Conservation (phyloP, 2,797 vertebrate species). For the Gouania willdenowi region DNA sequence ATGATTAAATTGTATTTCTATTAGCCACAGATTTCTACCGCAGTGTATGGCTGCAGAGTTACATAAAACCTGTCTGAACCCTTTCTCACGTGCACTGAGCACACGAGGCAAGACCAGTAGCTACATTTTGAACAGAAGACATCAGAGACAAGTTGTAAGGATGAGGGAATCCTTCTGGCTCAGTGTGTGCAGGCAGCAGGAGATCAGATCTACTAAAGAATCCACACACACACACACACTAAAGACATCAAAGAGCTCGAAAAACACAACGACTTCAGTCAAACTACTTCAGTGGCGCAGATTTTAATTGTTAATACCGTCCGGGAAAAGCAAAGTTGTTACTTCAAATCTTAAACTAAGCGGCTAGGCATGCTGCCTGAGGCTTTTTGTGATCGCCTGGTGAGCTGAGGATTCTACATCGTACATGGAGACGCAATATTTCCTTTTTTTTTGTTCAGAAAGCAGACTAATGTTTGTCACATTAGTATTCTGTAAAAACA, state of each 20-base stretch:
- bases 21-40: no score
- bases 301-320: slow-evolving; percentile 43
- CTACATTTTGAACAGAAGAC: no score
- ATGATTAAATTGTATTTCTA: no score
- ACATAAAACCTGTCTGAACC: no score
- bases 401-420: slow-evolving; percentile 7
- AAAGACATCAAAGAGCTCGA: slow-evolving; percentile 18
- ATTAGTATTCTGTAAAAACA: no score
- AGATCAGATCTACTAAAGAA: slow-evolving; percentile 28
- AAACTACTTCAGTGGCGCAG: slow-evolving; percentile 5
- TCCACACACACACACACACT: slow-evolving; percentile 41
- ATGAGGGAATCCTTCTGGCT: slow-evolving; percentile 19
- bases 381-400: slow-evolving; percentile 39
- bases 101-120: no score
- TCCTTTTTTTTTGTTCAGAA: no score
- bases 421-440: no score
- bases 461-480: no score
- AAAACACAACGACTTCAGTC: slow-evolving; percentile 30
- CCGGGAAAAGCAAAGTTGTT: slow-evolving; percentile 21
- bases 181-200: slow-evolving; percentile 29
- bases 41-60: no score
- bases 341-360: slow-evolving; percentile 26
- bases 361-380: slow-evolving; percentile 13
- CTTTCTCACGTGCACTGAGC: no score
- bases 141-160: slow-evolving; percentile 20